Conservation (phyloP, 2,888 invertebrate species). For the Philereme transversata region DNA sequence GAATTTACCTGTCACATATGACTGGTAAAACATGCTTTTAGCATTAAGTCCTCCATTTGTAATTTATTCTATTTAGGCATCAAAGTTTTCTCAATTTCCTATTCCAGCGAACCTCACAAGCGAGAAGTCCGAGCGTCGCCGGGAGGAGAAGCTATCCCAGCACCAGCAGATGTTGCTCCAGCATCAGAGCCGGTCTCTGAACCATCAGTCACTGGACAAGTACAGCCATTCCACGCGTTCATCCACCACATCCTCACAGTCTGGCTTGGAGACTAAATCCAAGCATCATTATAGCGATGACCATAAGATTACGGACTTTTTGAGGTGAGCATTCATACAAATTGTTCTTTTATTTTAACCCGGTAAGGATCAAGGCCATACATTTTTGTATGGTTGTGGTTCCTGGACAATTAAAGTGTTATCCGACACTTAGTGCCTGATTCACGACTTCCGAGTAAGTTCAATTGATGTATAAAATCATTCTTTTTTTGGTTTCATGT, state of each 20-base stretch:
- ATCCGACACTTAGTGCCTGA: too few relatives aligned
- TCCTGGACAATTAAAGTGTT: too few relatives aligned
- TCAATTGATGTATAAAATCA: too few relatives aligned
- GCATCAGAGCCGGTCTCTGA: slow-evolving; percentile 85
- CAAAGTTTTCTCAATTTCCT: background rate
- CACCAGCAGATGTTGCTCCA: slow-evolving; percentile 87
- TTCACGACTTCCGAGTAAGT: too few relatives aligned
- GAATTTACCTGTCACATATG: too few relatives aligned
- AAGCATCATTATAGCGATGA: slow-evolving; percentile 83
- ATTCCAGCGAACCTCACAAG: slow-evolving; percentile 66
- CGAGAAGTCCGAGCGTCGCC: slow-evolving; percentile 72
- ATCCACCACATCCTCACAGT: slow-evolving; percentile 62
- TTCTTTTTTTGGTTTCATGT: too few relatives aligned
- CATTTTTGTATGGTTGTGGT: too few relatives aligned
- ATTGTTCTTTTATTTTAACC: too few relatives aligned
- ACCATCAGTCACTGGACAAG: slow-evolving; percentile 86
- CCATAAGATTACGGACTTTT: slow-evolving; percentile 88
- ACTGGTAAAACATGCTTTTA: too few relatives aligned
- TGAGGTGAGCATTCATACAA: slow-evolving; percentile 61
- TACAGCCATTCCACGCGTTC: slow-evolving; percentile 77
- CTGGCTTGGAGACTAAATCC: slow-evolving; percentile 64
- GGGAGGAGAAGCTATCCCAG: slow-evolving; percentile 80
- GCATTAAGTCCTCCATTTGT: too few relatives aligned
- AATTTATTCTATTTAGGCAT: background rate
- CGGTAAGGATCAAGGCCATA: too few relatives aligned